Evolutionary conservation across 2,113 vertebrate species (phyloP).

Genomic region (Silurus meridionalis): DNA sequence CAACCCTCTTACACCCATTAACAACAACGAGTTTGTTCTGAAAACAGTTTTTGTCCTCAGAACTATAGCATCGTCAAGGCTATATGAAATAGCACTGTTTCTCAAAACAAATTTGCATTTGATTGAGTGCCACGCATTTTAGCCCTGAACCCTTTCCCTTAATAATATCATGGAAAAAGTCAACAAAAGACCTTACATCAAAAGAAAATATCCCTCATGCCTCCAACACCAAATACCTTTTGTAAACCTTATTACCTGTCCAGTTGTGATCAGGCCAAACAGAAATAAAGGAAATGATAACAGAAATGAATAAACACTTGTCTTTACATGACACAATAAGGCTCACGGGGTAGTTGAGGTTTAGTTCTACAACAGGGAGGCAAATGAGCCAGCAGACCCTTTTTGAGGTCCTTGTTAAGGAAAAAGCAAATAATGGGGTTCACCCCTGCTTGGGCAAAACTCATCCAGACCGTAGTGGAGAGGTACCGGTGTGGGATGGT

Average conservation of each 20-base stretch:
- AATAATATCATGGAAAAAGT: neutral
- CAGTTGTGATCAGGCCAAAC: slow-evolving; percentile 19
- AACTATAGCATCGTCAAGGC: slow-evolving; percentile 40
- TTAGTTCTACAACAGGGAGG: slow-evolving; percentile 91
- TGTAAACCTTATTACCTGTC: slow-evolving; percentile 27
- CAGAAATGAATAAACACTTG: slow-evolving; percentile 48
- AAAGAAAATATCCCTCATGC: slow-evolving; percentile 54
- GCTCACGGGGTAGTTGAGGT: slow-evolving; percentile 89
- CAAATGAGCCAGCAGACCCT: slow-evolving; percentile 86
- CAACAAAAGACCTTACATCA: slow-evolving; percentile 40
- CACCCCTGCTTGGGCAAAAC: slow-evolving; percentile 90
- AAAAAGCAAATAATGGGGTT: slow-evolving; percentile 93
- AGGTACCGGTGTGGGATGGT: slow-evolving; percentile 86
- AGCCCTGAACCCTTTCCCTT: slow-evolving; percentile 36
- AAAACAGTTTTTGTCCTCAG: slow-evolving; percentile 28
- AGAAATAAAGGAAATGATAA: slow-evolving; percentile 40
- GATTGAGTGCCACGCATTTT: slow-evolving; percentile 43
- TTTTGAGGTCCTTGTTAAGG: slow-evolving; percentile 92
- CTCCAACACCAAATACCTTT: slow-evolving; percentile 25
- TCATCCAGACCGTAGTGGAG: slow-evolving; percentile 93
- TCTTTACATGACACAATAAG: slow-evolving; percentile 91
- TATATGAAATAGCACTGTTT: slow-evolving; percentile 35
- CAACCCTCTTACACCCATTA: slow-evolving; percentile 39
- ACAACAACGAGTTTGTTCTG: slow-evolving; percentile 28
- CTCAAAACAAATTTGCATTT: slow-evolving; percentile 34